Conservation (phyloP, 2,797 vertebrate genomes). For the Sebastes nivosus region DNA sequence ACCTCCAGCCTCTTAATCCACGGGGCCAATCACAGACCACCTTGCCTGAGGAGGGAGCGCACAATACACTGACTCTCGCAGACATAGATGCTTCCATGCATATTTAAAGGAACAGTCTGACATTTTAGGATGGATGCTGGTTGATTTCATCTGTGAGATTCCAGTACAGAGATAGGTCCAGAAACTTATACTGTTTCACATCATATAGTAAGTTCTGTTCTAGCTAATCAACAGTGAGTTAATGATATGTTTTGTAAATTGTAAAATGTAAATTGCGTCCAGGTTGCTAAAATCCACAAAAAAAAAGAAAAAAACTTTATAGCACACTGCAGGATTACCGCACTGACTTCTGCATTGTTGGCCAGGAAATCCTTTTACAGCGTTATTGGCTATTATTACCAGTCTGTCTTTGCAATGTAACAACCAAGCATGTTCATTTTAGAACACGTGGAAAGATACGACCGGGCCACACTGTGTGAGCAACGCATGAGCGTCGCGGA, state of each 20-base stretch:
- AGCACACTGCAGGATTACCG: background rate
- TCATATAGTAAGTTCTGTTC: no score
- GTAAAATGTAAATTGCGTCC: no score
- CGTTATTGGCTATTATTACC: no score
- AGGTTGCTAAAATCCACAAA: background rate
- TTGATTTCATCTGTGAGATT: background rate
- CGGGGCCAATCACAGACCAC: constrained; percentile 32
- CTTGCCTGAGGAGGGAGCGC: background rate
- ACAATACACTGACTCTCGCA: background rate
- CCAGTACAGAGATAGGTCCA: background rate
- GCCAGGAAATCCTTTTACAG: no score
- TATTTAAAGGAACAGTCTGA: constrained; percentile 6
- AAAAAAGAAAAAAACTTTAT: background rate
- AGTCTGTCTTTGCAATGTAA: background rate
- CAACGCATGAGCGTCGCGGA: no score
- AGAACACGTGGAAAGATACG: no score
- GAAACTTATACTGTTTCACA: background rate
- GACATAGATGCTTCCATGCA: background rate
- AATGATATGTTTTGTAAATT: no score
- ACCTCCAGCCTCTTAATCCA: constrained; percentile 46
- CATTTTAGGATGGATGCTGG: background rate
- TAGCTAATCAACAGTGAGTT: no score
- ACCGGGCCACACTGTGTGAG: no score
- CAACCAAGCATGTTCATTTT: background rate
- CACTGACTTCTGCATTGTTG: no score